Percentiles rank a stretch among this genome's conserved stretches.
Evolutionary conservation across 2,888 invertebrate genomes (phyloP).

Genomic region (Tetropium fuscum): DNA sequence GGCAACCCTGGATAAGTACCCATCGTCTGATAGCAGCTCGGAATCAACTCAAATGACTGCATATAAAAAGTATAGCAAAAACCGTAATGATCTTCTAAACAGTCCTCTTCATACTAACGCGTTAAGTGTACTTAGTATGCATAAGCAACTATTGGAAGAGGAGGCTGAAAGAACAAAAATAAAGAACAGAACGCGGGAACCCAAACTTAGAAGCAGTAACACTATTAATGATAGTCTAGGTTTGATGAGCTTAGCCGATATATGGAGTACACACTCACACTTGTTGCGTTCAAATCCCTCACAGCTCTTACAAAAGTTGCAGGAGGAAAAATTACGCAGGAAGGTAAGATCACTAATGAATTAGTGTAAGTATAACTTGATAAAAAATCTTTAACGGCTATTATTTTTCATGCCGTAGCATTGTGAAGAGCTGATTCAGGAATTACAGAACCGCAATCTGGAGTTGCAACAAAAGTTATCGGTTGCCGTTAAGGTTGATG

Average conservation of each 20-base stretch:
- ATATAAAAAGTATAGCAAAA: conserved; percentile 39
- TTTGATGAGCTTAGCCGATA: conserved; percentile 70
- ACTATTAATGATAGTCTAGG: conserved; percentile 41
- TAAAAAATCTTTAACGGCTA: conserved; percentile 50
- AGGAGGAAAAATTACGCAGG: conserved; percentile 82
- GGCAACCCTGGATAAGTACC: conserved; percentile 20
- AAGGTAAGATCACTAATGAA: conserved; percentile 70
- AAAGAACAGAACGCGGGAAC: conserved; percentile 30
- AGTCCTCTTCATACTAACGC: conserved; percentile 52
- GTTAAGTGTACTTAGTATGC: conserved; percentile 49
- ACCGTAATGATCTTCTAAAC: conserved; percentile 31
- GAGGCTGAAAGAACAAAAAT: conserved; percentile 24
- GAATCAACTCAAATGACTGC: conserved; percentile 55
- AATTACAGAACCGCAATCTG: conserved; percentile 77
- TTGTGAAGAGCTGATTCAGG: conserved; percentile 81
- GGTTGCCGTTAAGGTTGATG: conserved; percentile 82
- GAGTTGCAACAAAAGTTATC: conserved; percentile 85
- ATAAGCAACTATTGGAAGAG: conserved; percentile 48
- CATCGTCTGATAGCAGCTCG: conserved; percentile 51
- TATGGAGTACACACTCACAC: conserved; percentile 68
- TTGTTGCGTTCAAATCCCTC: conserved; percentile 44
- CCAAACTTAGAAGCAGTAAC: conserved; percentile 36
- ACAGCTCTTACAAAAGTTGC: conserved; percentile 68
- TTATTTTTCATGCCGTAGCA: conserved; percentile 67
- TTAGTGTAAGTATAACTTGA: neutral